These are phyloP conservation scores for Agelastica alni DNA, from an alignment of 2,888 invertebrate species.

Conservation along the genomic window DNA sequence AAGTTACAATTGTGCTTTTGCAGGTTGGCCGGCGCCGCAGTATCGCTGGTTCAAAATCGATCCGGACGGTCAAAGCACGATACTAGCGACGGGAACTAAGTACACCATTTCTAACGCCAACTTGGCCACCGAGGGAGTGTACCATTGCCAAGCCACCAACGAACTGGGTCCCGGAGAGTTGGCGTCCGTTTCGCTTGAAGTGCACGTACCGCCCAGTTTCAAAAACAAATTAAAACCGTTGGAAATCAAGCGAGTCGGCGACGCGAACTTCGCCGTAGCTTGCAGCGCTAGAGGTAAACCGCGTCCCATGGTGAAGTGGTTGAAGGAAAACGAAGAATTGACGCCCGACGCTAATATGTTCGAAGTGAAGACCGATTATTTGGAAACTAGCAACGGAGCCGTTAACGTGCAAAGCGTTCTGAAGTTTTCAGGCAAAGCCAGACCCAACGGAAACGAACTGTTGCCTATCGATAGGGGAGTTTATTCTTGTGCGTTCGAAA, in stretches of 20 bases:
- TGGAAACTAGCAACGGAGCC: constrained; percentile 77
- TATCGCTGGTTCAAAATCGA: constrained; percentile 88
- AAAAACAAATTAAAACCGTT: constrained; percentile 81
- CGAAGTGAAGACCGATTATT: constrained; percentile 78
- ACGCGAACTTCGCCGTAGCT: constrained; percentile 76
- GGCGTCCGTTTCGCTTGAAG: constrained; percentile 82
- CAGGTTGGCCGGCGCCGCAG: constrained; percentile 88
- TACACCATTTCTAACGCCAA: constrained; percentile 86
- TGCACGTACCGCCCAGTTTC: constrained; percentile 87
- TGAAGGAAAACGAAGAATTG: constrained; percentile 82
- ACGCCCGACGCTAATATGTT: constrained; percentile 77
- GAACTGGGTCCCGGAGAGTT: constrained; percentile 85
- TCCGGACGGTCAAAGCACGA: constrained; percentile 65
- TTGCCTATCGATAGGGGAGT: constrained; percentile 84
- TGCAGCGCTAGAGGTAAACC: constrained; percentile 91
- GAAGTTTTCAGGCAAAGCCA: constrained; percentile 77
- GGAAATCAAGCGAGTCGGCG: constrained; percentile 69
- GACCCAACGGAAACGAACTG: constrained; percentile 76
- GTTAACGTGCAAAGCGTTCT: constrained; percentile 82
- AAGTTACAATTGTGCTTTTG: no score
- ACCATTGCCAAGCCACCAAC: constrained; percentile 89
- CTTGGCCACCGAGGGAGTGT: constrained; percentile 83
- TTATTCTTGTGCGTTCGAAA: constrained; percentile 86
- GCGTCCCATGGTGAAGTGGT: constrained; percentile 80
- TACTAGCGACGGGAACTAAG: constrained; percentile 77